phyloP scores from a whole-genome alignment of 2,113 vertebrate genomes.

The Amia ocellicauda region DNA sequence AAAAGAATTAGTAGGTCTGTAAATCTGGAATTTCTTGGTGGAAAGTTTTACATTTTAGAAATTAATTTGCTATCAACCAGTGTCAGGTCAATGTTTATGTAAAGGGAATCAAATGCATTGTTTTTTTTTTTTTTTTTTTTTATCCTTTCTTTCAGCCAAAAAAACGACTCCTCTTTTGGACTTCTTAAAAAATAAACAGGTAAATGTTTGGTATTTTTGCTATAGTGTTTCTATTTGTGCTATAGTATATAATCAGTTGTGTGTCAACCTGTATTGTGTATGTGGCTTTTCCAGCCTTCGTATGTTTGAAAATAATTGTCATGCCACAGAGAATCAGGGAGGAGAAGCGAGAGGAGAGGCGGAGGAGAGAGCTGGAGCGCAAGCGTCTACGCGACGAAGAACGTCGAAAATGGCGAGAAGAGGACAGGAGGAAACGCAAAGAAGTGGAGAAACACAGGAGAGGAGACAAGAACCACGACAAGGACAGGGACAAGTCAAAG shows the following conservation, averaged over 20 bases:
- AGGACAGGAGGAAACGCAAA: constrained; percentile 91
- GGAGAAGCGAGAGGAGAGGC: constrained; percentile 94
- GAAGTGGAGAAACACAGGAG: constrained; percentile 91
- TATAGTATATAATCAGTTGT: background rate
- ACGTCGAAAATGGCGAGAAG: constrained; percentile 95
- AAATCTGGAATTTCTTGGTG: background rate
- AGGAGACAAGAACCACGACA: constrained; percentile 74
- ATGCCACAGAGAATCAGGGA: constrained; percentile 82
- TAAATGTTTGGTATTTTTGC: constrained; percentile 49
- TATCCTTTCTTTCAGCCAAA: constrained; percentile 71
- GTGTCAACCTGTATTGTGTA: background rate
- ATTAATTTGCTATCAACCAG: background rate
- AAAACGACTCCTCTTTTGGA: constrained; percentile 95
- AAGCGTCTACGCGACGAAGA: constrained; percentile 94
- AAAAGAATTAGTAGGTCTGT: constrained; percentile 90
- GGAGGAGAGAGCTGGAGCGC: constrained; percentile 88
- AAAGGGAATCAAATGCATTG: background rate
- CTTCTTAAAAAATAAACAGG: constrained; percentile 98
- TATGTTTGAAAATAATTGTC: constrained; percentile 1
- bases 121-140: constrained; percentile 3
- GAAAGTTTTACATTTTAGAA: background rate
- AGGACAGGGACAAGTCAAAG: constrained; percentile 85
- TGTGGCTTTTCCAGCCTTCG: background rate
- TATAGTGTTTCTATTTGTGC: background rate
- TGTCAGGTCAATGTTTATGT: background rate